These are phyloP conservation scores for Oasisia sp. DNA, from an alignment of 2,888 invertebrate genomes.

Conservation along the genomic window DNA sequence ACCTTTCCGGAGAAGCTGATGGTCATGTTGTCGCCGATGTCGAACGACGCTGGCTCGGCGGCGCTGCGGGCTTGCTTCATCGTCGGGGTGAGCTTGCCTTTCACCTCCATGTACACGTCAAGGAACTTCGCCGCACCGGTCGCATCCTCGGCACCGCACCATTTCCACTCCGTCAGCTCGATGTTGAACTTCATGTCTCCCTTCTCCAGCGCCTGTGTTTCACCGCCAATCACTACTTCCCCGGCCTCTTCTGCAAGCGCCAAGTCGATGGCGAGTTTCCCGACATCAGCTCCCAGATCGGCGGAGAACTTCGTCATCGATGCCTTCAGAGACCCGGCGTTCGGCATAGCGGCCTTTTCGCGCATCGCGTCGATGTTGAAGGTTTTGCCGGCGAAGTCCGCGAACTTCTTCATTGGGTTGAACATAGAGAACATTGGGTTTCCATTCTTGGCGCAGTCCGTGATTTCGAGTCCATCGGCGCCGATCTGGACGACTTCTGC, in stretches of 20 bases:
- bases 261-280: neutral
- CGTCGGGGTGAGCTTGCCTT: neutral
- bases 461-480: too few species aligned
- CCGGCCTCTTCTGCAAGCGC: neutral
- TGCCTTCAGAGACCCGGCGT: neutral
- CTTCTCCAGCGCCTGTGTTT: neutral
- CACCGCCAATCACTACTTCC: neutral
- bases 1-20: neutral
- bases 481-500: too few species aligned
- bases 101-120: neutral
- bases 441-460: too few species aligned
- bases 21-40: neutral
- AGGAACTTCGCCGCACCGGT: neutral
- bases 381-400: neutral
- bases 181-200: slow-evolving; percentile 7
- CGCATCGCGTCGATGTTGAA: neutral
- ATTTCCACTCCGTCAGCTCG: neutral
- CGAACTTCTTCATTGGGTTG: neutral
- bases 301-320: neutral
- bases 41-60: neutral
- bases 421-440: too few species aligned
- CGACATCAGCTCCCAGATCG: neutral
- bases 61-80: neutral
- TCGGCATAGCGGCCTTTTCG: neutral
- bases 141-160: neutral